These are phyloP conservation scores for Drosophila leonis DNA, from an alignment of 2,888 invertebrate genomes.

Conservation along the genomic window DNA sequence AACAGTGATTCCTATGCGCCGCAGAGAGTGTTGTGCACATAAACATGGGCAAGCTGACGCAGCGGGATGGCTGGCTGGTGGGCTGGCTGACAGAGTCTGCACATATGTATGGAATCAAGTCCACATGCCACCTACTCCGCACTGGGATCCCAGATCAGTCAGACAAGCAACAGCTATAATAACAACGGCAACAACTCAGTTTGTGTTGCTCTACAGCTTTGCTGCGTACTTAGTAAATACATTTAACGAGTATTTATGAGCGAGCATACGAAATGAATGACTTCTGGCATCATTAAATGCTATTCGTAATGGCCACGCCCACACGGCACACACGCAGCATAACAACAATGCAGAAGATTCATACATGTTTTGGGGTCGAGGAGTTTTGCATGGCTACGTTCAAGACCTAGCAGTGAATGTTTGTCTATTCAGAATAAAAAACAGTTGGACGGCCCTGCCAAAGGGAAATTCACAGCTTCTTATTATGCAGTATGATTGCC, in stretches of 20 bases:
- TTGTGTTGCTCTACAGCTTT: constrained; percentile 52
- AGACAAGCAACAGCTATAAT: constrained; percentile 13
- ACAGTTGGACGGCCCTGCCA: constrained; percentile 15
- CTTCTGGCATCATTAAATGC: constrained; percentile 75
- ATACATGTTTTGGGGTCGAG: constrained; percentile 68
- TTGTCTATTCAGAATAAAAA: constrained; percentile 16
- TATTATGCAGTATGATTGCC: constrained; percentile 14
- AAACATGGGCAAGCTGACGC: constrained; percentile 11
- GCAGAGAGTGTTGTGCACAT: constrained; percentile 22
- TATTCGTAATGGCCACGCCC: constrained; percentile 52
- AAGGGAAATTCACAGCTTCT: constrained; percentile 13
- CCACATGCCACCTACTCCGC: not conserved
- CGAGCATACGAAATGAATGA: constrained; percentile 71
- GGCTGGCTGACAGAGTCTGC: not conserved
- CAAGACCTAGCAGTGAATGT: constrained; percentile 47
- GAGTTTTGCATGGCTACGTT: constrained; percentile 24
- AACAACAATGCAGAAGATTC: constrained; percentile 50
- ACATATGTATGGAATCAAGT: constrained; percentile 11
- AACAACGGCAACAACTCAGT: constrained; percentile 21
- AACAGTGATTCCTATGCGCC: constrained; percentile 18
- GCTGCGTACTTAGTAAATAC: constrained; percentile 63
- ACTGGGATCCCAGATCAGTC: constrained; percentile 18
- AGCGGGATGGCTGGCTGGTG: not conserved
- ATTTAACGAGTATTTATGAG: constrained; percentile 75
- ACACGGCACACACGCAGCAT: constrained; percentile 6